phyloP scores from a whole-genome alignment of 2,113 vertebrate genomes.

The Pseudorasbora parva region DNA sequence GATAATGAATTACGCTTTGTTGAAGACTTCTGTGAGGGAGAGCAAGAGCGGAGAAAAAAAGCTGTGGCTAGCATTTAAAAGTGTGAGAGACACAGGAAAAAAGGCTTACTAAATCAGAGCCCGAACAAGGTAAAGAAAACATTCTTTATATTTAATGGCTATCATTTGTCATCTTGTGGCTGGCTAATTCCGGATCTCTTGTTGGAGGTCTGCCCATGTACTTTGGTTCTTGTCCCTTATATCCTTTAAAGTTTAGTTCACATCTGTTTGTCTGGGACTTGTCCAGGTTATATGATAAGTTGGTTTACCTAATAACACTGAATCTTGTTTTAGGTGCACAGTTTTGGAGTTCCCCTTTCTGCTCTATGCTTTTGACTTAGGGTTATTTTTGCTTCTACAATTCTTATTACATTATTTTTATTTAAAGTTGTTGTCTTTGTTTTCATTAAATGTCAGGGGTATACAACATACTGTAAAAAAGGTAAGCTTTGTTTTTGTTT shows the following conservation, averaged over 20 bases:
- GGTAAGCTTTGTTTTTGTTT: background rate
- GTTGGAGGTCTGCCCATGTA: no score
- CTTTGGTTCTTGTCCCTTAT: no score
- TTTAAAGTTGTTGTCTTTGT: background rate
- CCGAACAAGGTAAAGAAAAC: background rate
- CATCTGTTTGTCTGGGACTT: no score
- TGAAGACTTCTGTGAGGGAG: background rate
- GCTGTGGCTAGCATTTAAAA: background rate
- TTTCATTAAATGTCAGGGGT: background rate
- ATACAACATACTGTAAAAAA: background rate
- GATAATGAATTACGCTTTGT: background rate
- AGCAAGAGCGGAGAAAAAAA: background rate
- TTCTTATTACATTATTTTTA: background rate
- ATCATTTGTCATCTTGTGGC: background rate
- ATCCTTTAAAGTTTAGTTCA: no score
- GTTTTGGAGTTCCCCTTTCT: no score
- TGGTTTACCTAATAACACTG: no score
- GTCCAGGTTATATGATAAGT: no score
- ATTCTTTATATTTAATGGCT: background rate
- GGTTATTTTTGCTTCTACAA: background rate
- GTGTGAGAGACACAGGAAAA: background rate
- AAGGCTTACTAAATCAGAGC: background rate
- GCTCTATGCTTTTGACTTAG: no score
- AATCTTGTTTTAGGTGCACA: no score
- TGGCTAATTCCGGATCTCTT: background rate